Conservation (phyloP, 2,888 invertebrate species). For the Cephus pulcher region DNA sequence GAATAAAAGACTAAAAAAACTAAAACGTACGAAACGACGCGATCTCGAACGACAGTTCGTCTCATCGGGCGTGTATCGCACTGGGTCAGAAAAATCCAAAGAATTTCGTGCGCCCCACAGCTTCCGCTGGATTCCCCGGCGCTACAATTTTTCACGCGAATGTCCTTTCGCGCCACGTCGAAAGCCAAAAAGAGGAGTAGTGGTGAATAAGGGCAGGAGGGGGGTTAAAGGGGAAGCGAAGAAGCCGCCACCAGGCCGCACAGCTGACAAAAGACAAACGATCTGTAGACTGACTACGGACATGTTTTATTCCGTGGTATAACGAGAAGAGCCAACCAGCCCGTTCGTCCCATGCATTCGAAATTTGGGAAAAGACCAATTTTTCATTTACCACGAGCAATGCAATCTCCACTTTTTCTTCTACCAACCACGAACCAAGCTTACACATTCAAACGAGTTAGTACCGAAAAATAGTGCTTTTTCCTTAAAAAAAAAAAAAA, state of each 20-base stretch:
- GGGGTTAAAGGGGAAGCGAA: background rate
- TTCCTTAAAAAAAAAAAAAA: background rate
- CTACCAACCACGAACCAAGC: background rate
- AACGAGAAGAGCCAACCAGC: conserved; percentile 1
- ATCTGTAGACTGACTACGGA: conserved; percentile 1
- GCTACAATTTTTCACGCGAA: background rate
- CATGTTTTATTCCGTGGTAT: conserved; percentile 8
- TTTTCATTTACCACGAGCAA: background rate
- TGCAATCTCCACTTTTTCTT: background rate
- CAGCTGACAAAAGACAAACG: conserved; percentile 4
- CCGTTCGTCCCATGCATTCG: background rate
- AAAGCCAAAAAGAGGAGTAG: background rate
- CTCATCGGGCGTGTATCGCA: background rate
- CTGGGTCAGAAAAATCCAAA: background rate
- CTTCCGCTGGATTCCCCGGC: too few species aligned
- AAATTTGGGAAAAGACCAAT: background rate
- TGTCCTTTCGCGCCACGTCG: background rate
- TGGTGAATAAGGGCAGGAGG: background rate
- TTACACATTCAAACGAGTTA: background rate
- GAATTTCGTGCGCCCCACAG: background rate
- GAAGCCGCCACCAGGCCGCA: background rate
- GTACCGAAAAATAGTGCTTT: background rate
- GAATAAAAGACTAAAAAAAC: background rate
- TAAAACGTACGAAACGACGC: background rate
- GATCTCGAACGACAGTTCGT: background rate